Base-by-base conservation (phyloP, 2,888 invertebrate genomes). In the Stegophylla sp. region DNA sequence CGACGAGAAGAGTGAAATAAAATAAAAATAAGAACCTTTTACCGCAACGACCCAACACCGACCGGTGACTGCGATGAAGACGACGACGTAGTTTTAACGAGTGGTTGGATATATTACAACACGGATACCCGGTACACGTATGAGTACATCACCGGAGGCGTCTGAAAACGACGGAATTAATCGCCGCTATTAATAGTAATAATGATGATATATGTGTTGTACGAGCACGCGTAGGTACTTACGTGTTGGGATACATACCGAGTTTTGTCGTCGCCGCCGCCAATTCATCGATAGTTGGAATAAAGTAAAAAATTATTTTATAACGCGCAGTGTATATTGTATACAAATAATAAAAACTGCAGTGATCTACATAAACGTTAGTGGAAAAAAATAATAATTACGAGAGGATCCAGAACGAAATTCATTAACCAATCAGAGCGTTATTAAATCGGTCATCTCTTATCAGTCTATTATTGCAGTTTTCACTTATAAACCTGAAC, bases 101-200 rank as follows among this genome's bases (percentile, higher is more conserved):
- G 61, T 61, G 61, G 15, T 20, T n/a, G 15, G 15, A 51, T 51
- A 7, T 51, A 7, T 15, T 7, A 10, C 26, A 17, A 17, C 13
- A 61, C 12, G 56, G 15, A 1, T 34, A 34, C 26, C 15, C 15
- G 15, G n/a, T n/a, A n/a, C n/a, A n/a, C 17, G 26, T 17, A 28
- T 23, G 28, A 61, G 61, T 61, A 61, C 23, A 61, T 61, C 26
- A 69, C 69, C 48, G 28, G n/a, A 48, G 69, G 34, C 51, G 53
- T 51, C 67, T 45, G 26, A n/a, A 41, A 34, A 63, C 17, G 20
- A 28, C 48, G 48, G 48, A 69, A 69, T 69, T 71, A 53, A 71
- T 71, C 71, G 53, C 20, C 53, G 28, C 53, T 15, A 3, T 15
- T n/a, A 53, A 17, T 71, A 69, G 15, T 71, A 71, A 71, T 71